Conservation (phyloP, 2,797 vertebrate genomes). For the Malurus leucopterus region DNA sequence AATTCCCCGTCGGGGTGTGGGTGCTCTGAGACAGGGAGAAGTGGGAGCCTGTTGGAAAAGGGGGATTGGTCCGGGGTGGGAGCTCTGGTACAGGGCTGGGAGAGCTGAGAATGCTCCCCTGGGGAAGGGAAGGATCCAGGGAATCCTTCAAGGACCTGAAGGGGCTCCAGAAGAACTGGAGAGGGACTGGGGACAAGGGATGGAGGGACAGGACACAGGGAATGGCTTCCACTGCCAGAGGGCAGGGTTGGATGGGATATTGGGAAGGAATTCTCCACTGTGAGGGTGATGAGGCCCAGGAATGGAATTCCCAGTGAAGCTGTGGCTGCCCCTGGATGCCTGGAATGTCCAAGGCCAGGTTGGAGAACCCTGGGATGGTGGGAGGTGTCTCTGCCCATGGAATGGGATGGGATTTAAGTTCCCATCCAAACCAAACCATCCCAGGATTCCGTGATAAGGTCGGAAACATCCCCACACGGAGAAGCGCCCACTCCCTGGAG, state of each 20-base stretch:
- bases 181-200: not conserved
- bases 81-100: not conserved
- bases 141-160: not conserved
- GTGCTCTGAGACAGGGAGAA: not conserved
- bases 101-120: not conserved
- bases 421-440: not conserved
- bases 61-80: not conserved
- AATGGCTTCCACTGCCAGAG: not conserved
- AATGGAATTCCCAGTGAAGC: not conserved
- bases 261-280: not conserved
- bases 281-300: too few relatives aligned
- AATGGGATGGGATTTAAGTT: accelerated
- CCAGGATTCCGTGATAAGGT: accelerated
- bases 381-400: not conserved
- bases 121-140: not conserved
- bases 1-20: not conserved
- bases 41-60: not conserved
- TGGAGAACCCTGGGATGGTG: accelerated
- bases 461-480: accelerated
- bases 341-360: not conserved
- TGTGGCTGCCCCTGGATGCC: not conserved
- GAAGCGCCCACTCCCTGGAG: accelerated
- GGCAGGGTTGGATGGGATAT: accelerated
- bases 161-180: not conserved
- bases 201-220: not conserved